A percentile compares a stretch with the other conserved stretches of the same genome.
These are phyloP conservation scores for Pristis pectinata DNA, from an alignment of 2,797 vertebrate species.

Conservation along the genomic window DNA sequence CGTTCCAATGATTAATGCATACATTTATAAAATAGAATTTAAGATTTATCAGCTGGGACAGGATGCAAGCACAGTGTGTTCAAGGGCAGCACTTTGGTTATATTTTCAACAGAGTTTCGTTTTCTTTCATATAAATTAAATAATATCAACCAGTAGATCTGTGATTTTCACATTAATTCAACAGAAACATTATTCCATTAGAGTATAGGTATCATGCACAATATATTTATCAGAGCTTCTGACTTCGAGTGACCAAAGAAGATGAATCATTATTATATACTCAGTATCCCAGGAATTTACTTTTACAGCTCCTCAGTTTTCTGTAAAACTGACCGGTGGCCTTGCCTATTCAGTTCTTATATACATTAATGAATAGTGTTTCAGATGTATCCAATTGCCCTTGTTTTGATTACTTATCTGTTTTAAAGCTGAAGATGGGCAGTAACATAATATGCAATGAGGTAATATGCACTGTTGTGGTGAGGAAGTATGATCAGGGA, in stretches of 20 bases:
- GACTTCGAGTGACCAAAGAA: not conserved
- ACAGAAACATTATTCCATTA: not conserved
- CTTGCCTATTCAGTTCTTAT: not conserved
- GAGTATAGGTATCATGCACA: not conserved
- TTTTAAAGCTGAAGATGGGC: not conserved
- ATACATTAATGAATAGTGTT: not conserved
- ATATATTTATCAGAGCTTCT: not conserved
- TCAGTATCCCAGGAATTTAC: not conserved
- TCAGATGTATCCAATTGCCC: not conserved
- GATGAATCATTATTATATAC: not conserved
- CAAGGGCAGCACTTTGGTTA: not conserved
- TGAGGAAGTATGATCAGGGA: too few species aligned
- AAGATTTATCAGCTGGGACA: not conserved
- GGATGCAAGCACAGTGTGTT: not conserved
- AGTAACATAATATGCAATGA: not conserved
- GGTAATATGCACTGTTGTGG: not conserved
- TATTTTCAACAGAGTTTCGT: not conserved
- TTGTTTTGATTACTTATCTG: not conserved
- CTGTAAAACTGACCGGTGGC: not conserved
- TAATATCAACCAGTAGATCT: not conserved
- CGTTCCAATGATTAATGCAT: not conserved
- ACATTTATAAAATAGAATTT: not conserved
- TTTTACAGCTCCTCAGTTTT: not conserved
- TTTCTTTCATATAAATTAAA: not conserved
- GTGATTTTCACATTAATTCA: not conserved